These are phyloP conservation scores for Phylloscopus trochilus DNA, from an alignment of 2,113 vertebrate species.

Conservation along the genomic window DNA sequence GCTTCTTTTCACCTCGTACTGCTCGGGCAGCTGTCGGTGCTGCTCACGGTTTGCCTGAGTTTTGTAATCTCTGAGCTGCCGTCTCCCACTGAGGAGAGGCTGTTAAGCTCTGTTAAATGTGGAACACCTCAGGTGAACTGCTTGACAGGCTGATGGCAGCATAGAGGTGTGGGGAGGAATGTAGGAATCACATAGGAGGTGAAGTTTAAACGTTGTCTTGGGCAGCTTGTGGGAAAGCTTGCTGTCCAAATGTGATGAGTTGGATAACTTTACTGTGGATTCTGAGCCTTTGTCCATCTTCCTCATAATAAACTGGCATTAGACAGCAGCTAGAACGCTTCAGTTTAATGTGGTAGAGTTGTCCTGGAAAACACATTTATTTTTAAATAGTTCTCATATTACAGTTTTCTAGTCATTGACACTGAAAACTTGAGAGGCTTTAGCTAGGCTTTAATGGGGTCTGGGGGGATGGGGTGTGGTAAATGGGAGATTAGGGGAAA, in stretches of 20 bases:
- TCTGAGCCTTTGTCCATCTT: background rate
- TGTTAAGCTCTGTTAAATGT: background rate
- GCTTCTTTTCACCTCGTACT: background rate
- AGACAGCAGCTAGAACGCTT: background rate
- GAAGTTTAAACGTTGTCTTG: background rate
- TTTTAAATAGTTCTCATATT: background rate
- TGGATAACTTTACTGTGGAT: background rate
- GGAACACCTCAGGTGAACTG: background rate
- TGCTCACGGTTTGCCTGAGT: background rate
- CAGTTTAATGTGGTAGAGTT: background rate
- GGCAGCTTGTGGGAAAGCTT: background rate
- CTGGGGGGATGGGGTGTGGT: fast-evolving
- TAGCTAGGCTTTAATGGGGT: background rate
- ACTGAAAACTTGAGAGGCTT: background rate
- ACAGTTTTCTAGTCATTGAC: background rate
- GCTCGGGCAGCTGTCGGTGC: background rate
- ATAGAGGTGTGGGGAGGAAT: background rate
- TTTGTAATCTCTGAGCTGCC: background rate
- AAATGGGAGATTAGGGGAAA: background rate
- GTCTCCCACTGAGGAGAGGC: background rate
- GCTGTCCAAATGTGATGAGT: background rate
- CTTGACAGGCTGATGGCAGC: background rate
- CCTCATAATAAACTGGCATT: background rate
- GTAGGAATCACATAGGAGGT: background rate
- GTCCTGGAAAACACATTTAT: background rate